Base-by-base conservation (phyloP, 2,113 vertebrate genomes). In the Petromus typicus region DNA sequence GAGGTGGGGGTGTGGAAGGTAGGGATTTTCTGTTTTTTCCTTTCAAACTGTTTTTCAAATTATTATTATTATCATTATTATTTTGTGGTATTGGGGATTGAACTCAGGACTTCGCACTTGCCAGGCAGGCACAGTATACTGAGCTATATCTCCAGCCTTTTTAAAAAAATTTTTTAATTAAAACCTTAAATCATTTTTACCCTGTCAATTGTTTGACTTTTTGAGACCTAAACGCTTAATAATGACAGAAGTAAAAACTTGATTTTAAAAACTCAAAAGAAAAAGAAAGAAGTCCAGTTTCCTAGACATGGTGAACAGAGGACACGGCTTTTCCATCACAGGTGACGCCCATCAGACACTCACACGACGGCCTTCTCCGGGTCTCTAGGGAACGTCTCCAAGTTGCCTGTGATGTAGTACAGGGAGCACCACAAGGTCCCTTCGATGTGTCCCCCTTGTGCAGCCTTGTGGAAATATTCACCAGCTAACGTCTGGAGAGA, bases 281-380 rank as follows among this genome's bases (percentile, higher is more conserved):
- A 17, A 63, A 40, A 34, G 37, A 51, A 12, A 25, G 16, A 32
- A 85, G 27, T 20, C 37, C 17, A 9, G 18, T 69, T 64, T 89
- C 81, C 92, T n/a, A 87, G 89, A 16, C 76, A 78, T 25, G 7
- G 40, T 27, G 54, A 90, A 23, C 20, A 3, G 7, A 78, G 80
- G 14, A 66, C 18, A 54, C 3, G 20, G 59, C 56, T 86, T 78
- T 81, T 45, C 81, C 40, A 27, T 48, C n/a, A 17, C 0, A 20
- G 2, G 34, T 7, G 32, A 23, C 56, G 57, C 51, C 48, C 88
- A 5, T n/a, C 64, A 45, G 90, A 16, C 96, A 94, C 99, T 99
- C 98, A 99, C 99, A 98, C 98, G 80, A 99, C 99, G 27, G 99
- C 99, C 93, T 98, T 99, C 98, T 98, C 98, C 1, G 98, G 98